Base-by-base conservation (phyloP, 2,888 invertebrate species). In the Spicauda simplicius region DNA sequence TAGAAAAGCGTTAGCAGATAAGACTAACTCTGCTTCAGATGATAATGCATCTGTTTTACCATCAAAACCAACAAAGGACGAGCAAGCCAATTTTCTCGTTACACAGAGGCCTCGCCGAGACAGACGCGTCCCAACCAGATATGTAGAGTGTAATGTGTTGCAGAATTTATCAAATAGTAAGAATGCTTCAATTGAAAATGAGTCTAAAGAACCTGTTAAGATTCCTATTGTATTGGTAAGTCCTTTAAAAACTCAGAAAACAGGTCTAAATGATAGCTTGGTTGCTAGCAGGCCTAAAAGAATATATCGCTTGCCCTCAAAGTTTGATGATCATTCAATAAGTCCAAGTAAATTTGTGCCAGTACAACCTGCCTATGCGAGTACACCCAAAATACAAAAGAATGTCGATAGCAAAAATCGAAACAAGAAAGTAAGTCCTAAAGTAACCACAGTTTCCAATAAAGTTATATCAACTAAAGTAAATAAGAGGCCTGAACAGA, bases 21-120 rank as follows among this genome's bases (percentile, higher is more conserved):
- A 90, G 82, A 91, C 91, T 0, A 91, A 91, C 71, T 91, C 91
- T 0, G 85, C 88, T 12, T 91, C 91, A 0, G 91, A 91, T 74
- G 89, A 90, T 61, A 86, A 87, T 76, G 76, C 77, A 11, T 82
- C 85, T 0, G 19, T 53, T 19, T 14, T 54, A 14, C 2, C 12
- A 11, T 54, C 63, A n/a, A 45, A 68, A 58, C 20, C 54, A 14
- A 59, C 60, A 48, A 67, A 68, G 58, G 25, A 55, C 16, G 74
- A 72, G 30, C 45, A 58, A 41, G 68, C 61, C 56, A 68, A 58
- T 25, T 50, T 56, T 7, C 37, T 56, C 14, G 57, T 70, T 0
- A 71, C 73, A 65, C 68, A 71, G 25, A 80, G 82, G 64, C 80
- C 85, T 18, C 83, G 81, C 41, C 83, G 90, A 14, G 81, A 83